Base-by-base conservation (phyloP, 2,888 invertebrate genomes). In the Orthosia incerta region DNA sequence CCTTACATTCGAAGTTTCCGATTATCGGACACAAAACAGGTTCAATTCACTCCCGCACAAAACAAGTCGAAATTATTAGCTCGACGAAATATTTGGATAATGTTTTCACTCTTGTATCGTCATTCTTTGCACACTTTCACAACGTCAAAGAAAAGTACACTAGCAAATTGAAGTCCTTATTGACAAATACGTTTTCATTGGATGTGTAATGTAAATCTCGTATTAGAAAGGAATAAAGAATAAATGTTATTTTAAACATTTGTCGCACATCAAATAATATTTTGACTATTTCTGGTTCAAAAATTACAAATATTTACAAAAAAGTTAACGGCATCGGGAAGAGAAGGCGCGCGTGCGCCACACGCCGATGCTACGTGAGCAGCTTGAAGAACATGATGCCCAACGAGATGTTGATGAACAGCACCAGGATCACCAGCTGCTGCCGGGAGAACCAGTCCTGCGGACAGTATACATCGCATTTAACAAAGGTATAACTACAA, bases 371-470 rank as follows among this genome's bases (percentile, higher is more conserved):
- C 98, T 99, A 99, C 98, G 99, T 99, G 92, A 99, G 97, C 97
- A 99, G 97, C 96, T 99, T 99, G 97, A 99, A 98, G 97, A 99
- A 99, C 98, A 99, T 98, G 96, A 99, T 98, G 95, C 98, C 99
- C 97, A 99, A 97, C 89, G 98, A 98, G 96, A 99, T 98, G 97
- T 99, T 99, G 97, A 99, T 98, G 97, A 99, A 98, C 90, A 99
- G 97, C 91, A 99, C 99, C 94, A 99, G 97, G 97, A 99, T 98
- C 96, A 99, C 98, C 95, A 99, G 97, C 97, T 99, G 99, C 97
- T 99, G 99, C 95, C 99, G 98, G 92, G 99, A 98, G 97, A 99
- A 98, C 99, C 99, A 99, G 97, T 99, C 99, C 99, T 99, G 97
- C 18, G 12, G 97, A 92, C 64, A 76, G 55, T 18, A 57, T 72